Evolutionary conservation across 2,797 vertebrate genomes (phyloP).

Genomic region (Alca torda): DNA sequence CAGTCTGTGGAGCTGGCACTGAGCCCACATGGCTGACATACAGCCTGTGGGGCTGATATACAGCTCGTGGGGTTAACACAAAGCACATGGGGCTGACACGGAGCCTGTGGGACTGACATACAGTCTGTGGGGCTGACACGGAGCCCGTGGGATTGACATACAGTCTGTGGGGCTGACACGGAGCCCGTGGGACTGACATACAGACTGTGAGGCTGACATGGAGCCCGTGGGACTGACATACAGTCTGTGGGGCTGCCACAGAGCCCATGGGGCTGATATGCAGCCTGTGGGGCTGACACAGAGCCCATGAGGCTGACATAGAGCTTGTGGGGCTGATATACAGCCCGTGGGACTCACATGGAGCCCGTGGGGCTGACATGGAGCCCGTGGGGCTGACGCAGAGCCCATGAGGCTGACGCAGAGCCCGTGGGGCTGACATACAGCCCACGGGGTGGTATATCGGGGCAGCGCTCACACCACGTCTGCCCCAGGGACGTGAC

Average conservation of each 20-base stretch:
- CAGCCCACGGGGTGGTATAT: fast-evolving
- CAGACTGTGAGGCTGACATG: not conserved
- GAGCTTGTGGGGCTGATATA: not conserved
- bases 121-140: not conserved
- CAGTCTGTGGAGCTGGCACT: not conserved
- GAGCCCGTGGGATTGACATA: not conserved
- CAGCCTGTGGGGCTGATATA: not conserved
- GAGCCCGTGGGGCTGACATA: not conserved
- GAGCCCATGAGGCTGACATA: not conserved
- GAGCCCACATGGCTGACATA: not conserved
- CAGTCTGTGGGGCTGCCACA: not conserved
- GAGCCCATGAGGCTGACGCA: fast-evolving
- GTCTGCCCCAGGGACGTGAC: not conserved
- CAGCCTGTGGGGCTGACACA: fast-evolving
- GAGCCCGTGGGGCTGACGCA: not conserved
- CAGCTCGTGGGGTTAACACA: too few species aligned
- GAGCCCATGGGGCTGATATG: fast-evolving
- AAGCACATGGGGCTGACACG: not conserved
- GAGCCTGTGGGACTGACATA: too few species aligned
- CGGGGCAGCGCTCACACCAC: not conserved
- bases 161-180: fast-evolving
- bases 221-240: not conserved
- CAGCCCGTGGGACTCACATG: not conserved
- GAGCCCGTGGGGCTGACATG: not conserved
- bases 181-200: not conserved